Base-by-base conservation (phyloP, 2,113 vertebrate species). In the Apodemus sylvaticus region DNA sequence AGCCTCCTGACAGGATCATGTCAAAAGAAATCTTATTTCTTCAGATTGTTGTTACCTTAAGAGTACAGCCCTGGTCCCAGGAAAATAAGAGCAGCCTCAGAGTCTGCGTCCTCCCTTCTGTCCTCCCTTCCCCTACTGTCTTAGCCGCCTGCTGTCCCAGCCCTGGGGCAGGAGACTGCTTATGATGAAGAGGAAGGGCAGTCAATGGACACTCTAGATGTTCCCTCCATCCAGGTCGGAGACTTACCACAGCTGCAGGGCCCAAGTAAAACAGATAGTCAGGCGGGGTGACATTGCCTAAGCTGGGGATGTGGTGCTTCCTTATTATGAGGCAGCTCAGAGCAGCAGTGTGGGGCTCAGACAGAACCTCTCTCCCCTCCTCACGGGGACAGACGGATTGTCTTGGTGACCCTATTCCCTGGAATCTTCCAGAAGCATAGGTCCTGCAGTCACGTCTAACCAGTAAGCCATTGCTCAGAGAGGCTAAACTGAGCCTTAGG, bases 301-400 rank as follows among this genome's bases (percentile, higher is more conserved):
- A 10, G 29, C 42, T 13, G 0, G 1, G 17, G 29, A 1, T 3
- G 0, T 3, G 6, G 29, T 14, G 3, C 51, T 48, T 14, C 73
- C 12, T 68, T 10, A 13, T 17, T 34, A 0, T 0, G 36, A 34
- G 36, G 26, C 31, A 39, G 45, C 48, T 5, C 13, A 13, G 58
- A n/a, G 24, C 64, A 14, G 3, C 14, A 20, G 20, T 0, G 0
- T 22, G 19, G 29, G 26, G 4, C 13, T 53, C 1, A 26, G 39
- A 3, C 62, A 16, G 66, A 68, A 60, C 6, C 6, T 0, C 6
- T 0, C 66, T 39, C 39, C 58, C 17, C 2, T 39, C 11, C n/a
- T 22, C 11, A 0, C 0, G 6, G 12, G 36, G 70, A 7, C 13
- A 20, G 39, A 20, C 29, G 0, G 16, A 31, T 2, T 3, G 4